Evolutionary conservation across 2,113 vertebrate species (phyloP), one percentile per base, ranked within the genome.

Genomic region (Microtus richardsoni): DNA sequence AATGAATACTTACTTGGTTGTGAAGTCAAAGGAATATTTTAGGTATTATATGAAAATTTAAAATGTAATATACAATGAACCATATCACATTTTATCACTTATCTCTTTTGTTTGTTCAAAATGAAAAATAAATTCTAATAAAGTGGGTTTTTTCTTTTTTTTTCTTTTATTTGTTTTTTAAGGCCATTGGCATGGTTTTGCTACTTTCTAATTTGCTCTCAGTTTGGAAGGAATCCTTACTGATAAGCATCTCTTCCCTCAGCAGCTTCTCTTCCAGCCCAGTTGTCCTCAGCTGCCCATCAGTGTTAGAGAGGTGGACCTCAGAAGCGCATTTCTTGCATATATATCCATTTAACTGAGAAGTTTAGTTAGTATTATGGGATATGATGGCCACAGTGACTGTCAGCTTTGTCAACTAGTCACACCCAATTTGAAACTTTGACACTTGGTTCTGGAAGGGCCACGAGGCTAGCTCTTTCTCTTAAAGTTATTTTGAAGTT

Each of bases 181-280:
- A 44, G 33, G 21, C 58, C 79, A 60, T 14, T 58, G 52, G 91
- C 24, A 52, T 64, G 14, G 58, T 8, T 82, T 89, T 74, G 24
- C 47, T 83, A 26, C 36, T 86, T 86, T 96, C 30, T 64, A 14
- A 24, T 82, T 86, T 49, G 91, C 94, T 96, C 90, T 86, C 33
- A 86, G 73, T 47, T 86, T 77, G 58, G 66, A 91, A 71, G 86
- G 47, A 64, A 88, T 64, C 47, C 12, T 49, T 94, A 5, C 28
- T 58, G 7, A 71, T 33, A 52, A 52, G 44, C n/a, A 44, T 79
- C 79, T 74, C 49, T 10, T 49, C 6, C 30, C 11, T 49, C 7
- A 91, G 41, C 30, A 85, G 17, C 52, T 90, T 95, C 47, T 70
- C 6, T 68, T 95, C 41, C 70, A 84, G 83, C 60, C 58, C 60